A percentile compares a stretch with the other conserved stretches of the same genome.
Evolutionary conservation across 2,888 invertebrate genomes (phyloP).

Genomic region (Apodemia mormo): DNA sequence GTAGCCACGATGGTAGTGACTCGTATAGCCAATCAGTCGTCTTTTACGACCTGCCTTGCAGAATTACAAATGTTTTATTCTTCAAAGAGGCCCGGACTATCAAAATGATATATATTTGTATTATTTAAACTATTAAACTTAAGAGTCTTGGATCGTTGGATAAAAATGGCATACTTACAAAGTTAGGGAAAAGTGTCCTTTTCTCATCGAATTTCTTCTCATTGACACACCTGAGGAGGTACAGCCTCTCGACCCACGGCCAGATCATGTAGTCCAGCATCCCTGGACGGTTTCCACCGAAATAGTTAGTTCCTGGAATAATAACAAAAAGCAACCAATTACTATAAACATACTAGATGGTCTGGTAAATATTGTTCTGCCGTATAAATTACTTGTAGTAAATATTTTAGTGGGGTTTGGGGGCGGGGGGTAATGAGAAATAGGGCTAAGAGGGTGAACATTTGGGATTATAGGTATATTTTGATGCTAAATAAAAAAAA

Average conservation of each 20-base stretch:
- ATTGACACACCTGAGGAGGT: conserved; percentile 68
- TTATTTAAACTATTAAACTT: too few relatives aligned
- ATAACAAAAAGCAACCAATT: neutral
- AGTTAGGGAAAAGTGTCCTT: conserved; percentile 61
- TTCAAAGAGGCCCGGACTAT: neutral
- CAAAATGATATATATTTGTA: too few relatives aligned
- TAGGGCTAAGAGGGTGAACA: too few relatives aligned
- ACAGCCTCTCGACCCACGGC: conserved; percentile 90
- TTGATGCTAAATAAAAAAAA: too few relatives aligned
- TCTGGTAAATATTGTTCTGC: too few relatives aligned
- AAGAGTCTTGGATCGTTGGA: too few relatives aligned
- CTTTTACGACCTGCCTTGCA: neutral
- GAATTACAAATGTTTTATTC: neutral
- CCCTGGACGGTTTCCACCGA: conserved; percentile 74
- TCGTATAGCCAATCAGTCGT: neutral
- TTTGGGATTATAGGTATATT: too few relatives aligned
- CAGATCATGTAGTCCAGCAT: conserved; percentile 94
- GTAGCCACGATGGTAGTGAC: too few relatives aligned
- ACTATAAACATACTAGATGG: too few relatives aligned
- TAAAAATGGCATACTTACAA: conserved; percentile 53
- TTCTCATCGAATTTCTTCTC: conserved; percentile 65
- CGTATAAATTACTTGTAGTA: too few relatives aligned
- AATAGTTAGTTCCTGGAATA: conserved; percentile 62
- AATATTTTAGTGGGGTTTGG: too few relatives aligned
- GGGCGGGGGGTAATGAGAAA: too few relatives aligned